Evolutionary conservation across 2,797 vertebrate genomes (phyloP).

Genomic region (Natrix natrix): DNA sequence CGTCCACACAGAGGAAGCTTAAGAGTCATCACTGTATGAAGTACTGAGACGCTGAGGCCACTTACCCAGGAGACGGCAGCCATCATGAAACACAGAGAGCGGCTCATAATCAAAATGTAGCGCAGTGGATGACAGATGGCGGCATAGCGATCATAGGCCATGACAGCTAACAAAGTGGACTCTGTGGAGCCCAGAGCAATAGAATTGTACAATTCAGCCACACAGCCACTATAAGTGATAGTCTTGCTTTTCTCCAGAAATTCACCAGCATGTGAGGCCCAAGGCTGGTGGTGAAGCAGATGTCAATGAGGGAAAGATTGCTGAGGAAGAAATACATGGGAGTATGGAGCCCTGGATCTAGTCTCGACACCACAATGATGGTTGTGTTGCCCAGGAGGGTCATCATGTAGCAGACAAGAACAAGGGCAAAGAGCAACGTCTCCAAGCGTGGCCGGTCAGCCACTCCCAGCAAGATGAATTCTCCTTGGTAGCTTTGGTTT

Average conservation of each 20-base stretch:
- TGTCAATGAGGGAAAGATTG: constrained; percentile 52
- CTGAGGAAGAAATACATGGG: constrained; percentile 54
- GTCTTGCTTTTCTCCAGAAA: constrained; percentile 38
- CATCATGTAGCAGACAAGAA: constrained; percentile 36
- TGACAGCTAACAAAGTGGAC: constrained; percentile 39
- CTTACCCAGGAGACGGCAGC: constrained; percentile 19
- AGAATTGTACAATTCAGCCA: constrained; percentile 34
- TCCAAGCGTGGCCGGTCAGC: constrained; percentile 50
- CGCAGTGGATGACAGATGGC: constrained; percentile 28
- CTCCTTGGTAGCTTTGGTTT: constrained; percentile 28
- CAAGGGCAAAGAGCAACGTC: constrained; percentile 12
- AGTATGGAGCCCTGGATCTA: constrained; percentile 39
- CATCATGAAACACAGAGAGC: constrained; percentile 28
- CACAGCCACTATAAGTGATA: constrained; percentile 17
- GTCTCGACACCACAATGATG: constrained; percentile 38
- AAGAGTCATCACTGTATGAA: constrained; percentile 31
- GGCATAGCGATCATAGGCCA: constrained; percentile 37
- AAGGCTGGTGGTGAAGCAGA: constrained; percentile 39
- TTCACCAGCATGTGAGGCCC: constrained; percentile 41
- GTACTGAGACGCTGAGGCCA: constrained; percentile 17
- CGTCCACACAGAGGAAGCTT: constrained; percentile 39
- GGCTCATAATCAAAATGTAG: constrained; percentile 33
- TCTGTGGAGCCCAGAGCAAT: constrained; percentile 33
- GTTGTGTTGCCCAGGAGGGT: constrained; percentile 35
- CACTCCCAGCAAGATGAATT: constrained; percentile 60